These are phyloP conservation scores for Microcaecilia unicolor DNA, from an alignment of 2,797 vertebrate genomes.

Conservation along the genomic window DNA sequence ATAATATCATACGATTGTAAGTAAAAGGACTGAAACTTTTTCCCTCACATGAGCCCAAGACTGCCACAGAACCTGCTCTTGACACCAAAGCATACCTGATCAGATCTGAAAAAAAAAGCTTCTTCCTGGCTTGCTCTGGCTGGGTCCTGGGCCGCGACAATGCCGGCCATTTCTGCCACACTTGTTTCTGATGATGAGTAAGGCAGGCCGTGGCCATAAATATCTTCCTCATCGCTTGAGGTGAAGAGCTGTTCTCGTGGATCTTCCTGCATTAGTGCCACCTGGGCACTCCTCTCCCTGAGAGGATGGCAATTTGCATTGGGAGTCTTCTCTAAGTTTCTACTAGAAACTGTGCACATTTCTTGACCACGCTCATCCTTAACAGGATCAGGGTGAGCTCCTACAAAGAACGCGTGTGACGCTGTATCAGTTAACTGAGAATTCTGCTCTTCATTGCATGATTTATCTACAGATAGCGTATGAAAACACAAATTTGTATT, in stretches of 20 bases:
- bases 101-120: slow-evolving; percentile 51
- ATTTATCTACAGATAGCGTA: not conserved
- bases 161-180: slow-evolving; percentile 36
- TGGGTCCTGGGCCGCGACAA: slow-evolving; percentile 26
- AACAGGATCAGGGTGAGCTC: not conserved
- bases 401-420: not conserved
- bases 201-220: slow-evolving; percentile 67
- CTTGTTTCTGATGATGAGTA: slow-evolving; percentile 53
- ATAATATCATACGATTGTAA: too few relatives aligned
- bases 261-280: too few relatives aligned
- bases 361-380: not conserved
- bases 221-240: slow-evolving; percentile 90
- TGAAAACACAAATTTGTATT: slow-evolving; percentile 2
- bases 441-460: not conserved
- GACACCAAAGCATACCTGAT: slow-evolving; percentile 81
- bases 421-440: too few relatives aligned
- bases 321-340: slow-evolving; percentile 5
- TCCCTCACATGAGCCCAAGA: too few relatives aligned
- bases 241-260: slow-evolving; percentile 15
- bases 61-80: too few relatives aligned
- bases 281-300: not conserved
- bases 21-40: not conserved
- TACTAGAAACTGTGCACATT: not conserved
- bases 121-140: slow-evolving; percentile 41
- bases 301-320: not conserved